These are phyloP conservation scores for Hemibagrus guttatus DNA, from an alignment of 2,797 vertebrate genomes.

Conservation along the genomic window DNA sequence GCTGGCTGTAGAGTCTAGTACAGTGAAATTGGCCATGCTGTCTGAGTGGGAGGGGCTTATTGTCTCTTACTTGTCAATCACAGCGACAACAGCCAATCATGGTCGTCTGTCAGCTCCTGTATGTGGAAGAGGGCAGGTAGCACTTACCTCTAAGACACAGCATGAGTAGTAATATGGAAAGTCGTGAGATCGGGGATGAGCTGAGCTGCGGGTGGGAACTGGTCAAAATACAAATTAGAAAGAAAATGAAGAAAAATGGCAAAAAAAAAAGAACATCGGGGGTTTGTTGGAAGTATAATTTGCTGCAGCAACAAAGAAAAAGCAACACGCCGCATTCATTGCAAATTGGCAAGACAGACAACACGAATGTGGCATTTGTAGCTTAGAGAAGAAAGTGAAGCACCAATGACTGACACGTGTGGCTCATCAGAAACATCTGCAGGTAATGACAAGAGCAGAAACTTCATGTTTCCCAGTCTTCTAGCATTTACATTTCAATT, in stretches of 20 bases:
- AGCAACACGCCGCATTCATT: not conserved
- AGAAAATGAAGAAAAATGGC: not conserved
- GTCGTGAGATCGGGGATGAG: not conserved
- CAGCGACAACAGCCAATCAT: not conserved
- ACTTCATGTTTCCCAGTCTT: conserved; percentile 18
- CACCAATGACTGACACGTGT: conserved; percentile 33
- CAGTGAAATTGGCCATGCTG: not conserved
- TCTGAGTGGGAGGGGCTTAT: not conserved
- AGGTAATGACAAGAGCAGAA: conserved; percentile 30
- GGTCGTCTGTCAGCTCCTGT: not conserved
- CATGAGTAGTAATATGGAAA: not conserved
- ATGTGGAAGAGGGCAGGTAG: not conserved
- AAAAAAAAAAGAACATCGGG: not conserved
- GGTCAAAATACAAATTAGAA: not conserved
- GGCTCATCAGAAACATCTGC: conserved; percentile 57
- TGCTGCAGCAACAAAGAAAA: not conserved
- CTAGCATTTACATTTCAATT: conserved; percentile 30
- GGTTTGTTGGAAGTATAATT: not conserved
- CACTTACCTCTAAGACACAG: not conserved
- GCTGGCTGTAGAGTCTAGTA: not conserved
- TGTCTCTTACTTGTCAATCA: not conserved
- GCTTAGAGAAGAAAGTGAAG: conserved; percentile 24
- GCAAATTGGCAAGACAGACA: not conserved
- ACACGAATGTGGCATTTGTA: conserved; percentile 6
- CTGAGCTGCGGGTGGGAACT: not conserved